Conservation (phyloP, 2,797 vertebrate species). For the Acipenser transmontanus region DNA sequence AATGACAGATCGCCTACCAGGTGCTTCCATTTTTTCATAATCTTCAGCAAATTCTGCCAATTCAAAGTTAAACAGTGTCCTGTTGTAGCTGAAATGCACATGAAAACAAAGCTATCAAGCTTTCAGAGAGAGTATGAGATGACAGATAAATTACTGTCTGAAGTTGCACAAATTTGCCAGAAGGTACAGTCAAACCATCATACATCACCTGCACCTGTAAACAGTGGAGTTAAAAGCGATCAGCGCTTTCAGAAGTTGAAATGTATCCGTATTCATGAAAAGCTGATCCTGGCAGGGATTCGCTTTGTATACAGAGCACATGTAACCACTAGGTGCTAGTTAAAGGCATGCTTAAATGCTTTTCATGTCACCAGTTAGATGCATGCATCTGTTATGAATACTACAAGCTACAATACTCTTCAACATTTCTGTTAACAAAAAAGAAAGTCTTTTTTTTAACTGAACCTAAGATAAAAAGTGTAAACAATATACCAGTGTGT, state of each 20-base stretch:
- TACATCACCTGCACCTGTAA: conserved; percentile 13
- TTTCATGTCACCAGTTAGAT: neutral
- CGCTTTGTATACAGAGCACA: neutral
- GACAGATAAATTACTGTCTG: conserved; percentile 28
- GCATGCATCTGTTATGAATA: neutral
- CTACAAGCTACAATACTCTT: neutral
- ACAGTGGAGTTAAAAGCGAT: conserved; percentile 25
- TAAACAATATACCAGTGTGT: too few species aligned
- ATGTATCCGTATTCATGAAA: conserved; percentile 12
- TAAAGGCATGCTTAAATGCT: neutral
- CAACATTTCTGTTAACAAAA: too few species aligned
- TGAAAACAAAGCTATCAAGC: conserved; percentile 21
- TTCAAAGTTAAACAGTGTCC: conserved; percentile 7
- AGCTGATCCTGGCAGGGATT: conserved; percentile 19
- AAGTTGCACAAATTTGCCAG: conserved; percentile 24
- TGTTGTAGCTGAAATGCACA: conserved; percentile 8
- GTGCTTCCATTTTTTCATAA: conserved; percentile 11
- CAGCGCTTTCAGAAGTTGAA: conserved; percentile 24
- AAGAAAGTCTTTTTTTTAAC: too few species aligned
- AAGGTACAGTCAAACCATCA: conserved; percentile 18
- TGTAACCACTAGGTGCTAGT: neutral
- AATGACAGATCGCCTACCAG: conserved; percentile 17
- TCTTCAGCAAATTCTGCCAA: conserved; percentile 12
- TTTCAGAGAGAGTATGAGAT: conserved; percentile 25
- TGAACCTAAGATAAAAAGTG: too few species aligned